Base-by-base conservation (phyloP, 1,140 invertebrate species). In the Brevipalpus yothersi region DNA sequence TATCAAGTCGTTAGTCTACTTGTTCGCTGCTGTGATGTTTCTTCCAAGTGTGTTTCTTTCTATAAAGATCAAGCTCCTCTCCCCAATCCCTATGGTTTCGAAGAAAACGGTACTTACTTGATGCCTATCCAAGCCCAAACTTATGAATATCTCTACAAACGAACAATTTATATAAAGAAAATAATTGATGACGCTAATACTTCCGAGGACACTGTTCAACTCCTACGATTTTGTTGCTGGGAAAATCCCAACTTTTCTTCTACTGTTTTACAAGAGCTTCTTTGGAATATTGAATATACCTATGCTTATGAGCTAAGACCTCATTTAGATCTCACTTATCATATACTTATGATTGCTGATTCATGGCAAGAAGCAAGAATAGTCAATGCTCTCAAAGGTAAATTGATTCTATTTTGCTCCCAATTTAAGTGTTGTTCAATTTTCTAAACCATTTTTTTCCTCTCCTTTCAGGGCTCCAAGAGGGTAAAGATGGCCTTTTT, bases 291-390 rank as follows among this genome's bases (percentile, higher is more conserved):
- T 68, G 85, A 87, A 1, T 94, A 87, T 69, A 85, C 88, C 1
- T 95, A 91, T 72, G 89, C 87, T 43, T 89, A 94, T 69, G 91
- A 95, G 69, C 74, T 95, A 63, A 77, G 86, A 56, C 84, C 91
- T 63, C 88, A 92, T 69, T 81, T 91, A 10, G 90, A 96, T 68
- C 75, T 94, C 17, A 72, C 95, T 43, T 75, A 90, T 9, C 82
- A 83, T 55, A 81, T 95, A 70, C 72, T 95, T 60, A 70, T 89
- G 19, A 80, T 95, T 65, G 87, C 93, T 68, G 92, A 96, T 72
- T 89, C 86, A 0, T 96, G 91, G 90, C 90, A 95, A 69, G 82
- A 82, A 61, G 85, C 90, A 70, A 77, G 91, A 59, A 84, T 95
- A 67, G 82, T 86, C 66, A 90, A 89, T 70, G 88, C 89, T 10